These are phyloP conservation scores for Haliaeetus leucogaster DNA, from an alignment of 2,113 vertebrate species.

Conservation along the genomic window DNA sequence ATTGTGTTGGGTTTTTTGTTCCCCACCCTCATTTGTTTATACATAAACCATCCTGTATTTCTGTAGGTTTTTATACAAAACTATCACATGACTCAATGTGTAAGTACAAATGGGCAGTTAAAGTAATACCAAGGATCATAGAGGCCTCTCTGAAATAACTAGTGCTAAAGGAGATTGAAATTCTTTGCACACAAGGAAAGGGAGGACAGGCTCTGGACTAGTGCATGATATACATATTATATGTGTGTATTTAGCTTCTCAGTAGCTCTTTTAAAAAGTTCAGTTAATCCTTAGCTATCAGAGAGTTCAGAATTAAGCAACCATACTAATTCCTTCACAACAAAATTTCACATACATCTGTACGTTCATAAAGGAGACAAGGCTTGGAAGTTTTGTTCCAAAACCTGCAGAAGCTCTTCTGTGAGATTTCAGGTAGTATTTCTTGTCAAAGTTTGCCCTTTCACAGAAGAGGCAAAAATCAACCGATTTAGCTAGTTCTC, in stretches of 20 bases:
- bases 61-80: not conserved
- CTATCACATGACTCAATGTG: not conserved
- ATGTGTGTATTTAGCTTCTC: not conserved
- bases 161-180: not conserved
- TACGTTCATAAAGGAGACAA: not conserved
- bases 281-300: not conserved
- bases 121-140: not conserved
- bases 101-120: not conserved
- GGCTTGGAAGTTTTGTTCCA: not conserved
- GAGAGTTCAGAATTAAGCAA: not conserved
- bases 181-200: not conserved
- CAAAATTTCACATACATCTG: not conserved
- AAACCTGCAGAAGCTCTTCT: not conserved
- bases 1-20: not conserved
- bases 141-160: not conserved
- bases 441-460: not conserved
- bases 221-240: not conserved
- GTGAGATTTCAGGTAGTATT: not conserved
- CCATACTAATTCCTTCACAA: not conserved
- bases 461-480: not conserved
- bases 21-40: not conserved
- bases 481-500: not conserved
- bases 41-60: not conserved
- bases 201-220: not conserved
- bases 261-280: not conserved